Evolutionary conservation across 2,888 invertebrate species (phyloP), one percentile per base, ranked within the genome.

Genomic region (Hololepta plana): DNA sequence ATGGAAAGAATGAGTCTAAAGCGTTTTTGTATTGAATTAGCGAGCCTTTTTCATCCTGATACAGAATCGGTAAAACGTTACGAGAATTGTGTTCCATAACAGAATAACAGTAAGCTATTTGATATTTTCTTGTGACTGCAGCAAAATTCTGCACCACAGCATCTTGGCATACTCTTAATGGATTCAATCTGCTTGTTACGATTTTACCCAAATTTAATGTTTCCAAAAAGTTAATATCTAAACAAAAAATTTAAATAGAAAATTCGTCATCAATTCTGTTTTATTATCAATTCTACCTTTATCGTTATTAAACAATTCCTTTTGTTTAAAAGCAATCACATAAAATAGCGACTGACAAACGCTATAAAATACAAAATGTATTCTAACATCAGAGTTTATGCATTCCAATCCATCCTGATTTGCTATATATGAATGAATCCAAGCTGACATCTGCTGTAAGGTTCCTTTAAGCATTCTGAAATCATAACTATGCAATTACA

Each of bases 311-410:
- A 85, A 71, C 38, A 95, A 60, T 45, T 90, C 79, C 39, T 73
- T 74, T 48, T 87, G 80, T 32, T 88, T 71, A 49, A 91, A 93
- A 0, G 84, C 79, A 32, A 96, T 73, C 9, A 91, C 61, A 53
- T 95, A 91, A 57, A 96, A 93, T 22, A 93, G 60, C 0, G 85
- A 74, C 52, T 96, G 93, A 40, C 91, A 91, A 3, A 88, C 69
- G 2, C 82, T 72, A 48, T 90, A 91, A 56, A 96, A 96, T 0
- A 90, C 77, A 3, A 72, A 65, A 47, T 96, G 91, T 1, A 74
- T 67, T 40, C 72, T 67, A 1, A 70, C 44, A 37, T 75, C 72
- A 8, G 60, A 57, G 38, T 61, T 59, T 1, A 60, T 48, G 36
- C 55, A 58, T 36, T 60, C 61, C 35, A 37, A 55, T 42, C 53